Conservation (phyloP, 2,797 vertebrate species). For the Pangasius krempfi region DNA sequence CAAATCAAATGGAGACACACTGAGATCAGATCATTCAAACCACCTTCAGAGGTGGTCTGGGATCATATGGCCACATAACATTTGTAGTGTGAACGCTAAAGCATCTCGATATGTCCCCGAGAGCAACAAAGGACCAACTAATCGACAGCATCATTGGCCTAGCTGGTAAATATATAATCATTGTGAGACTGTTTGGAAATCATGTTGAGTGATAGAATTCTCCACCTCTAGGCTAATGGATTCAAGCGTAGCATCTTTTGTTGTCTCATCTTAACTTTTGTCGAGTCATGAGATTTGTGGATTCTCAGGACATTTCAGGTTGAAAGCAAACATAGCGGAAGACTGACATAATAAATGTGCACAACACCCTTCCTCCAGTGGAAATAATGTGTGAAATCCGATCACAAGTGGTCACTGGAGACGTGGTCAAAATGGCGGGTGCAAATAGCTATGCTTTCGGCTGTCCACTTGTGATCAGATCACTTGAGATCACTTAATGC, state of each 20-base stretch:
- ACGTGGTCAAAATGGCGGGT: background rate
- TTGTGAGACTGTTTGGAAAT: background rate
- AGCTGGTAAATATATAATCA: background rate
- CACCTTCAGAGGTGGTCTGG: background rate
- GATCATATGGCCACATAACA: background rate
- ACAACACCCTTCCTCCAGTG: background rate
- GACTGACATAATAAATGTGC: background rate
- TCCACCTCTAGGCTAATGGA: background rate
- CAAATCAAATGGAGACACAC: background rate
- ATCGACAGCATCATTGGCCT: background rate
- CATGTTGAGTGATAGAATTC: background rate
- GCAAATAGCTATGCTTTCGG: background rate
- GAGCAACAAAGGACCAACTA: background rate
- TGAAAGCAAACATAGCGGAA: background rate
- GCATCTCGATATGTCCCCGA: background rate
- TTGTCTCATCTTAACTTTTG: background rate
- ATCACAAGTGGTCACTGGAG: background rate
- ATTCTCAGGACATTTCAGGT: background rate
- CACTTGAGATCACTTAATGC: background rate
- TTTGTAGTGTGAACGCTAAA: background rate
- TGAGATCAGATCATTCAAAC: background rate
- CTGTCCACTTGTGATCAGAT: background rate
- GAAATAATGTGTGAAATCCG: background rate
- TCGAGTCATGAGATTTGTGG: background rate
- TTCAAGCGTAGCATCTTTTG: background rate